phyloP scores from a whole-genome alignment of 2,888 invertebrate genomes.

The Cyaniris semiargus region DNA sequence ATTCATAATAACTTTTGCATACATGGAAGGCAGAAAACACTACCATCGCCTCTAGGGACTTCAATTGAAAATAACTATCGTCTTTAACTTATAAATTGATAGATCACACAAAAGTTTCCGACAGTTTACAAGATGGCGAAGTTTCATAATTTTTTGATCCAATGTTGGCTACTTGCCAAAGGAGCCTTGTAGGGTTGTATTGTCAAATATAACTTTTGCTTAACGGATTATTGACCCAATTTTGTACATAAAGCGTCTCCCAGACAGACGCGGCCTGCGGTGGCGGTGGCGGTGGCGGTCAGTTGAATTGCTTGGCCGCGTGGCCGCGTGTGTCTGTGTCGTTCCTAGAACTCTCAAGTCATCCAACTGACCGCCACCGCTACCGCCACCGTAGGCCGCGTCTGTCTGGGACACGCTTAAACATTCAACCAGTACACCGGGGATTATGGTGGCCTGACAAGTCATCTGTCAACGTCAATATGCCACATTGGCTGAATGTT shows the following conservation, averaged over 20 bases:
- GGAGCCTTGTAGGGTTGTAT: neutral
- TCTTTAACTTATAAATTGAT: neutral
- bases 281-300: no score
- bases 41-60: neutral
- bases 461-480: constrained; percentile 44
- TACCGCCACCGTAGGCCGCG: no score
- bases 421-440: constrained; percentile 2
- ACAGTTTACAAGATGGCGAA: neutral
- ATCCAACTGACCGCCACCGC: no score
- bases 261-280: no score
- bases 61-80: neutral
- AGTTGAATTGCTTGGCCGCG: no score
- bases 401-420: no score
- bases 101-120: neutral
- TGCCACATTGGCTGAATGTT: constrained; percentile 40
- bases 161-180: neutral
- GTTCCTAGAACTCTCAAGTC: no score
- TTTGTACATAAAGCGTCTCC: neutral
- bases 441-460: constrained; percentile 36
- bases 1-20: neutral
- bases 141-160: neutral
- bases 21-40: neutral
- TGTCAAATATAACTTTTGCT: no score
- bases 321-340: no score
- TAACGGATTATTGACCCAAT: neutral